Evolutionary conservation across 2,113 vertebrate species (phyloP).

Genomic region (Forbesichthys papilliferus): DNA sequence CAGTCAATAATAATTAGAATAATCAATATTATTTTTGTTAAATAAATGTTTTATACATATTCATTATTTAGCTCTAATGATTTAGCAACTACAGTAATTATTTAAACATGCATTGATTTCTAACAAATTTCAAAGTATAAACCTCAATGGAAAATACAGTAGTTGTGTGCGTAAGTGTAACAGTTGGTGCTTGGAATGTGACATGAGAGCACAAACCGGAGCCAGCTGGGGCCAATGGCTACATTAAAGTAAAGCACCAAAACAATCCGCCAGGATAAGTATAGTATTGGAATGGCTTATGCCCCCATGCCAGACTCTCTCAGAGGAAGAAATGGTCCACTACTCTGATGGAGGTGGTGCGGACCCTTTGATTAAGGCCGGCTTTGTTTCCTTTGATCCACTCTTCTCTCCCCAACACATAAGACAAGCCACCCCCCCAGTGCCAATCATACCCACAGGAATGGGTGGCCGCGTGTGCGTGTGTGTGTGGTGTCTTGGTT

Average conservation of each 20-base stretch:
- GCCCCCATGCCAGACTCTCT: slow-evolving; percentile 65
- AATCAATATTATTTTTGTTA: background rate
- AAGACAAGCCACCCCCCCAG: slow-evolving; percentile 42
- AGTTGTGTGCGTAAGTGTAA: slow-evolving; percentile 11
- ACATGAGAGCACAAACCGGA: slow-evolving; percentile 78
- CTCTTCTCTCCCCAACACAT: slow-evolving; percentile 55
- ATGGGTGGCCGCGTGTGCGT: background rate
- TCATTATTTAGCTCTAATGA: too few species aligned
- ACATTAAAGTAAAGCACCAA: slow-evolving; percentile 80
- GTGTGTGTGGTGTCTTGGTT: background rate
- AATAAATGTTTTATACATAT: background rate
- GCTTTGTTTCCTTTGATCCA: slow-evolving; percentile 70
- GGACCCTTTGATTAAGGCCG: slow-evolving; percentile 66
- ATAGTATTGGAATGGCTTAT: slow-evolving; percentile 77
- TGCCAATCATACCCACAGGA: slow-evolving; percentile 39
- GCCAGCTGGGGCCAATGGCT: slow-evolving; percentile 79
- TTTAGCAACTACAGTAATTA: too few species aligned
- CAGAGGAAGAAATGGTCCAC: slow-evolving; percentile 48
- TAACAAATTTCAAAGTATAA: too few species aligned
- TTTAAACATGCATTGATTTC: too few species aligned
- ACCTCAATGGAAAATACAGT: background rate
- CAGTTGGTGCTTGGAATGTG: slow-evolving; percentile 64
- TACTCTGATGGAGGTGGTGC: slow-evolving; percentile 63
- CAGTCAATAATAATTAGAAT: too few species aligned
- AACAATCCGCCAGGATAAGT: slow-evolving; percentile 80